Conservation (phyloP, 2,797 vertebrate genomes). For the Cottoperca gobio region DNA sequence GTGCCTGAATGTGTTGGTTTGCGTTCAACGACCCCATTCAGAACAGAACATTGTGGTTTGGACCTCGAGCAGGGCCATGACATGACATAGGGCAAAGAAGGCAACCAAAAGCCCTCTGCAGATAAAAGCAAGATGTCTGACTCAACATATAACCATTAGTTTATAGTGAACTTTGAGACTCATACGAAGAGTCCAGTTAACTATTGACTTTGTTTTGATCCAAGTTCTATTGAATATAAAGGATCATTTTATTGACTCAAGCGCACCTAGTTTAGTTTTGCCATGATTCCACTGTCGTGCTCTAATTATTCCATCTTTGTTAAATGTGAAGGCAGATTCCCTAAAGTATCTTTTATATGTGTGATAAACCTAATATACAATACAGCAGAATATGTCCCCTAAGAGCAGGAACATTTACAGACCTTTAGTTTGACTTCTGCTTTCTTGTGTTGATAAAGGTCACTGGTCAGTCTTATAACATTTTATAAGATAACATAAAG, state of each 20-base stretch:
- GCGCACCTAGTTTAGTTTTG: not conserved
- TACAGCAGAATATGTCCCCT: not conserved
- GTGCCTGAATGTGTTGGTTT: conserved; percentile 44
- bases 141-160: conserved; percentile 6
- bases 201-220: not conserved
- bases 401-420: not conserved
- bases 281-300: not conserved
- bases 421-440: conserved; percentile 11
- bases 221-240: not conserved
- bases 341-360: conserved; percentile 3
- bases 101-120: not conserved
- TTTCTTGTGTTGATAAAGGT: conserved; percentile 21
- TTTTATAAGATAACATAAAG: conserved; percentile 30
- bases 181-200: not conserved
- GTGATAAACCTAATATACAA: conserved; percentile 2
- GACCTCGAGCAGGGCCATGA: not conserved
- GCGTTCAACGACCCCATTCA: conserved; percentile 23
- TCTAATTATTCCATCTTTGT: not conserved
- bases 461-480: conserved; percentile 2
- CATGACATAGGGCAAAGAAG: conserved; percentile 4
- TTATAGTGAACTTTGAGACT: not conserved
- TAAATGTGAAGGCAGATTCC: not conserved
- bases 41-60: not conserved
- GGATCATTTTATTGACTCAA: not conserved
- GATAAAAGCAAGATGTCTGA: not conserved